Base-by-base conservation (phyloP, 2,888 invertebrate genomes). In the Zele albiditarsus region DNA sequence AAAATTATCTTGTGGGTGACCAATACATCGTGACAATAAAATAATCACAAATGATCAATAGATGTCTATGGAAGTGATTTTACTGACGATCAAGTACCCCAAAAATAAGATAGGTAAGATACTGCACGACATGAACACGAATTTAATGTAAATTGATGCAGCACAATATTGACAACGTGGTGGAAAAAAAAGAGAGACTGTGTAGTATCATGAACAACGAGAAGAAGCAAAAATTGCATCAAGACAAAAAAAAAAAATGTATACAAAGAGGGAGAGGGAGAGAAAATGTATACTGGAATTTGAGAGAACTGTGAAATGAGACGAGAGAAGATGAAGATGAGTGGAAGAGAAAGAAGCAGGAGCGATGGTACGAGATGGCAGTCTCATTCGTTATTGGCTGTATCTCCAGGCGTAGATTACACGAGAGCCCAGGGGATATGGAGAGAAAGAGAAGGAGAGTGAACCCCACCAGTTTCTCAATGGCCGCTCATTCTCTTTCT, bases 361-460 rank as follows among this genome's bases (percentile, higher is more conserved):
- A 79, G 81, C 79, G 80, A 78, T 81, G 78, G 78, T 82, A 84
- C 79, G 79, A 78, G 79, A 78, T 79, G 77, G 78, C 74, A 75
- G 79, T 82, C 73, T 80, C 80, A 81, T 82, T 86, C 78, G 81
- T 84, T 83, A 87, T 87, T 85, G 86, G 87, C 86, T 84, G 84
- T 85, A 86, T 86, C 85, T 82, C 78, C 77, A 78, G 53, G 80
- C 84, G 84, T 87, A 82, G 84, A 85, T 81, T 81, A 81, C 81
- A 79, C 77, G 38, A 69, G 77, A 77, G 73, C 81, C 80, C 80
- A 71, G 75, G 82, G 82, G 81, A 79, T 75, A 75, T 68, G 20
- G 20, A 53, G 53, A 53, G 53, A 53, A 53, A 53, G 53, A 53
- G 53, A 53, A 20, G 4, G 49, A 73, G 72, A 60, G 60, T 73